Base-by-base conservation (phyloP, 2,797 vertebrate species). In the Phylloscopus collybita region DNA sequence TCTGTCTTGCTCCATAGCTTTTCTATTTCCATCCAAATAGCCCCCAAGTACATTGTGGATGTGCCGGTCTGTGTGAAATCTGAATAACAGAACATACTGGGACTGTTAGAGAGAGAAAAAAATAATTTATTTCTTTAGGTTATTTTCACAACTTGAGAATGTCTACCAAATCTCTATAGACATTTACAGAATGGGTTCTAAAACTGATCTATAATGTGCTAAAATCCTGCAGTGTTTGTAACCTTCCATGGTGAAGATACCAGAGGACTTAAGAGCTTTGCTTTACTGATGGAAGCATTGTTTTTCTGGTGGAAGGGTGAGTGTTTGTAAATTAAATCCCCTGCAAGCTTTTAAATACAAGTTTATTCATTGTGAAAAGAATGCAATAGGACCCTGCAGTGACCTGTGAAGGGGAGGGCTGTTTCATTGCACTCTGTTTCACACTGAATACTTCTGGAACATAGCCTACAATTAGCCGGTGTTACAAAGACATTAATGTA, bases 21-120 rank as follows among this genome's bases (percentile, higher is more conserved):
- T 97, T 95, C 95, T 96, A 38, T 97, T 97, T 97, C 90, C 67
- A 86, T 91, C 74, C 91, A 96, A 90, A 96, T 75, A 97, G 71
- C 76, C 80, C 72, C 60, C 56, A 71, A 95, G 87, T 78, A 83
- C 64, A 38, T 86, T 32, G 94, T 92, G 47, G 62, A 72, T 91
- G 34, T 79, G 81, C 53, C 5, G 32, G 74, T 50, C 94, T 85
- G 0, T 40, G 64, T 67, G 66, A 96, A 95, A 89, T 90, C 66
- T 62, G 70, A 65, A 40, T 88, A 93, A 90, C 47, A 47, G 57
- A 76, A 65, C 7, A 70, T 51, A 80, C 54, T 69, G 54, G 8
- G 22, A 89, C 45, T 53, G 32, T 59, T 72, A 71, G 27, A 60
- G 40, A 92, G n/a, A 45, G 34, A 11, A 1, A 42, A 80, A 64